phyloP scores from a whole-genome alignment of 2,113 vertebrate genomes.

The Macrotus californicus region DNA sequence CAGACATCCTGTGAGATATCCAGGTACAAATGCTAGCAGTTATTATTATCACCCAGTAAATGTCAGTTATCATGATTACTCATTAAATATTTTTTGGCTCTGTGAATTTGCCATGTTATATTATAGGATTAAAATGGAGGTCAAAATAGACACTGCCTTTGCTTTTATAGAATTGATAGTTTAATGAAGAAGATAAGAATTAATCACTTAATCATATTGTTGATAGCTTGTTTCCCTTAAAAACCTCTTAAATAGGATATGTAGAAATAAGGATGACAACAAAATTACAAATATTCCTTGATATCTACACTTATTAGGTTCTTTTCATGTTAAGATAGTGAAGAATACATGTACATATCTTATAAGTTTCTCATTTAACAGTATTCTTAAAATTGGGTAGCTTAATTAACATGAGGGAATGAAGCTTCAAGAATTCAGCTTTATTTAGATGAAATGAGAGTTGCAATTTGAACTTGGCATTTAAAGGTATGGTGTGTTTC shows the following conservation, averaged over 20 bases:
- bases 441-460: constrained; percentile 16
- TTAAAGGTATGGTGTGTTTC: not conserved
- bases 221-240: not conserved
- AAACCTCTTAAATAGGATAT: not conserved
- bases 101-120: not conserved
- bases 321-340: not conserved
- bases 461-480: not conserved
- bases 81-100: not conserved
- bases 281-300: not conserved
- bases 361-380: not conserved
- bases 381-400: not conserved
- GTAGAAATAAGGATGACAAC: not conserved
- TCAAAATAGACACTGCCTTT: not conserved
- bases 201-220: not conserved
- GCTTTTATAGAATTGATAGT: not conserved
- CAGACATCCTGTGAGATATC: not conserved
- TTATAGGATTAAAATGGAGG: not conserved
- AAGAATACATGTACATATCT: not conserved
- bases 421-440: not conserved
- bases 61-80: not conserved
- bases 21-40: not conserved
- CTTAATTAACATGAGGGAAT: not conserved
- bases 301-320: constrained; percentile 4
- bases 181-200: not conserved
- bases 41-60: not conserved